Percentiles rank a stretch among this genome's conserved stretches.
phyloP scores from a whole-genome alignment of 1,140 invertebrate genomes.

The Lordiphosa clarofinis region DNA sequence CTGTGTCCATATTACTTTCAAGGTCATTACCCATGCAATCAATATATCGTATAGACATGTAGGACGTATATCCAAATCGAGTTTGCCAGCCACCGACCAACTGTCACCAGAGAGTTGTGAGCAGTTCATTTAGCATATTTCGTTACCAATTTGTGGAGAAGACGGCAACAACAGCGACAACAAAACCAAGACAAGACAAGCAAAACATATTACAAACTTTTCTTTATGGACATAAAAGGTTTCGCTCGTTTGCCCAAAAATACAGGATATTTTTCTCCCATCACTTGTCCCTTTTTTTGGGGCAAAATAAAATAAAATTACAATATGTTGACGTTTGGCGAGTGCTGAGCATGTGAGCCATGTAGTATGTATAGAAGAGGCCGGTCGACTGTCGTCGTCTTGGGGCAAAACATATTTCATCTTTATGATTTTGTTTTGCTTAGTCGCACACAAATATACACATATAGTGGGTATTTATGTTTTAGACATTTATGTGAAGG shows the following conservation, averaged over 20 bases:
- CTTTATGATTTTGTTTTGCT: conserved; percentile 42
- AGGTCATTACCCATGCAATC: conserved; percentile 54
- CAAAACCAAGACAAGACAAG: conserved; percentile 1
- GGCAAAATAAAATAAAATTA: conserved; percentile 65
- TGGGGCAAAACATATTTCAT: conserved; percentile 44
- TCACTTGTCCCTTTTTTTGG: conserved; percentile 20
- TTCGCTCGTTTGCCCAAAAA: conserved; percentile 23
- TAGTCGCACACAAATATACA: conserved; percentile 21
- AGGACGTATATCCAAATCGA: conserved; percentile 2
- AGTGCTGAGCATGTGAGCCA: conserved; percentile 35
- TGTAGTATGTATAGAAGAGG: conserved; percentile 9
- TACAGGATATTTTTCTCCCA: conserved; percentile 11
- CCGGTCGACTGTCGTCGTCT: neutral
- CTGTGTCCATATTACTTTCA: conserved; percentile 38
- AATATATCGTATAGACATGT: conserved; percentile 23
- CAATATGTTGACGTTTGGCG: conserved; percentile 44
- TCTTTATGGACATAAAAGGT: conserved; percentile 45
- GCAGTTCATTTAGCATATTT: conserved; percentile 57
- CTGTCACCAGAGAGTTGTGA: conserved; percentile 15
- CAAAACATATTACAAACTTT: conserved; percentile 58
- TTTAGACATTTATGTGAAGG: conserved; percentile 48
- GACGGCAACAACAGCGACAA: conserved; percentile 26
- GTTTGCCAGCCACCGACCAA: conserved; percentile 3
- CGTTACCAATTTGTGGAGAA: conserved; percentile 43
- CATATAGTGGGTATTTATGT: conserved; percentile 12